phyloP scores from a whole-genome alignment of 2,797 vertebrate genomes.

The Sternotherus odoratus region DNA sequence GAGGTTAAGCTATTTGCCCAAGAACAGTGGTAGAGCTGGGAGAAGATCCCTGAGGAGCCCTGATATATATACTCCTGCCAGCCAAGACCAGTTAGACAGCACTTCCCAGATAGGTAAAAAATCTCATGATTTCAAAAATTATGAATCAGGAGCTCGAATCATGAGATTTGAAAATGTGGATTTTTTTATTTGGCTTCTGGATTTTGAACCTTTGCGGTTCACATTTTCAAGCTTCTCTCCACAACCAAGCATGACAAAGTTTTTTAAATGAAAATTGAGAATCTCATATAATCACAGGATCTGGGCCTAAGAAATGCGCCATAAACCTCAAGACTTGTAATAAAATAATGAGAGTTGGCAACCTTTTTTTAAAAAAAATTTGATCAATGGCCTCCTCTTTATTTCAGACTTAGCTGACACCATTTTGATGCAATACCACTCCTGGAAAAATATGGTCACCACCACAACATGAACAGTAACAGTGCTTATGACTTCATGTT shows the following conservation, averaged over 20 bases:
- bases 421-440: neutral
- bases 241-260: neutral
- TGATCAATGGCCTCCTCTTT: neutral
- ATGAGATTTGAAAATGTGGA: neutral
- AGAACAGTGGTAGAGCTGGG: neutral
- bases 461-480: neutral
- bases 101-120: neutral
- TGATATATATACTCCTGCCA: neutral
- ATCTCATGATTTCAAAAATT: neutral
- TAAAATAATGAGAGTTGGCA: neutral
- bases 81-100: neutral
- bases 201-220: neutral
- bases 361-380: neutral
- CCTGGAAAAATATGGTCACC: neutral
- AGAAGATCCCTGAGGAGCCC: neutral
- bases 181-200: neutral
- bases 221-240: neutral
- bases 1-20: neutral
- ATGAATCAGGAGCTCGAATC: neutral
- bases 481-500: neutral
- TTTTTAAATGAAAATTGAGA: neutral
- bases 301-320: neutral
- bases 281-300: neutral
- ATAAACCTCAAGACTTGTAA: neutral
- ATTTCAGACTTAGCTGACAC: neutral